phyloP scores from a whole-genome alignment of 2,113 vertebrate species.

The Dipodomys stephensi region DNA sequence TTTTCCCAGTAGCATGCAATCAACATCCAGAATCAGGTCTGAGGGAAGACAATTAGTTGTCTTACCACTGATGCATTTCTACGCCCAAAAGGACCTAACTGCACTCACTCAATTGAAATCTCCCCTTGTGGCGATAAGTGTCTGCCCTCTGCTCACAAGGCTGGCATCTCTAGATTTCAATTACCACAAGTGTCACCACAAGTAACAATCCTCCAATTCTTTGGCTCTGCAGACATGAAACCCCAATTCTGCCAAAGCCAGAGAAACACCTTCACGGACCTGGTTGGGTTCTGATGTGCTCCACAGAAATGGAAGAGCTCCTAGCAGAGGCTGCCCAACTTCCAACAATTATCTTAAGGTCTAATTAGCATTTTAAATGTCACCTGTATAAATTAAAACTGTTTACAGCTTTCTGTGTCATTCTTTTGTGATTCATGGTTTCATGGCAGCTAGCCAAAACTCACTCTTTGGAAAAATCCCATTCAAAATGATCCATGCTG shows the following conservation, averaged over 20 bases:
- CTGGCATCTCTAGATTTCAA: conserved; percentile 39
- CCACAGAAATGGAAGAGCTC: conserved; percentile 83
- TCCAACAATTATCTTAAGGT: conserved; percentile 89
- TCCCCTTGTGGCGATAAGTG: neutral
- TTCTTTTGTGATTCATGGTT: conserved; percentile 76
- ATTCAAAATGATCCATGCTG: neutral
- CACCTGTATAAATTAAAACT: conserved; percentile 89
- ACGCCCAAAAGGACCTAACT: neutral
- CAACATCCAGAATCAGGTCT: conserved; percentile 14
- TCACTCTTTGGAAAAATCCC: conserved; percentile 62
- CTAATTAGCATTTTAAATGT: conserved; percentile 91
- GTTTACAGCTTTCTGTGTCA: conserved; percentile 83
- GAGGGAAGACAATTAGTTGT: conserved; percentile 46
- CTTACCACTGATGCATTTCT: neutral
- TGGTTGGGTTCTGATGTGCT: conserved; percentile 72
- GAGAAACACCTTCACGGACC: conserved; percentile 40
- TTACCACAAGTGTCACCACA: conserved; percentile 9
- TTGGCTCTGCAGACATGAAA: neutral
- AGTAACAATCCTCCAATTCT: neutral
- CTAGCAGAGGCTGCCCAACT: conserved; percentile 83
- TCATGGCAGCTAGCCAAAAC: conserved; percentile 54
- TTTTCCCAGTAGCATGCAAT: neutral
- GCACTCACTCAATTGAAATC: conserved; percentile 22
- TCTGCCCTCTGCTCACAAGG: neutral
- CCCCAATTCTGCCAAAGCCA: conserved; percentile 22